Percentiles rank a stretch among this genome's conserved stretches.
phyloP scores from a whole-genome alignment of 2,113 vertebrate species.

The Sporophila hypoxantha region DNA sequence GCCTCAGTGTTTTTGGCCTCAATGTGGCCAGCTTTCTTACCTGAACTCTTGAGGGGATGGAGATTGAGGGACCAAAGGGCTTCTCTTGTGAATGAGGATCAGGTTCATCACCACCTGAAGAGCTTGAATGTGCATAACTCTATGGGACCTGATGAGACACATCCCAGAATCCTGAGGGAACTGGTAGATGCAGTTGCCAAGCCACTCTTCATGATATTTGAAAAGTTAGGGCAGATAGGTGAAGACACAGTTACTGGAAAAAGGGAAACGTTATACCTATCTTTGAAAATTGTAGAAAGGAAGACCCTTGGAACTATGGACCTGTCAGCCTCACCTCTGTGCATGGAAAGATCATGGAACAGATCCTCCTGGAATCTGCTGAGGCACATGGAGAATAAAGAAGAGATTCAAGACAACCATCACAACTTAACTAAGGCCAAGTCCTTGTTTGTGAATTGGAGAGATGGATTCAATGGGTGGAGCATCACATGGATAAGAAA shows the following conservation, averaged over 20 bases:
- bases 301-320: not conserved
- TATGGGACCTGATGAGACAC: not conserved
- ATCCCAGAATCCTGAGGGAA: not conserved
- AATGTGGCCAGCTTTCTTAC: not conserved
- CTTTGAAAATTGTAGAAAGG: not conserved
- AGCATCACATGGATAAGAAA: not conserved
- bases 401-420: not conserved
- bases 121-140: not conserved
- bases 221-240: not conserved
- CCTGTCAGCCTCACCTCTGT: not conserved
- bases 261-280: not conserved
- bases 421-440: not conserved
- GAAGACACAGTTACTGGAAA: not conserved
- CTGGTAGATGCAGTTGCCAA: not conserved
- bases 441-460: not conserved
- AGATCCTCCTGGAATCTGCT: not conserved
- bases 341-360: not conserved
- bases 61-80: not conserved
- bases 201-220: not conserved
- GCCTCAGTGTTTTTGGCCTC: not conserved
- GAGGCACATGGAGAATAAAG: not conserved
- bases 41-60: fast-evolving
- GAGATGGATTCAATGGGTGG: not conserved
- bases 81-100: not conserved
- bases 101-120: not conserved